Evolutionary conservation across 1,140 invertebrate species (phyloP), one percentile per base, ranked within the genome.

Genomic region (Ganaspis sp.): DNA sequence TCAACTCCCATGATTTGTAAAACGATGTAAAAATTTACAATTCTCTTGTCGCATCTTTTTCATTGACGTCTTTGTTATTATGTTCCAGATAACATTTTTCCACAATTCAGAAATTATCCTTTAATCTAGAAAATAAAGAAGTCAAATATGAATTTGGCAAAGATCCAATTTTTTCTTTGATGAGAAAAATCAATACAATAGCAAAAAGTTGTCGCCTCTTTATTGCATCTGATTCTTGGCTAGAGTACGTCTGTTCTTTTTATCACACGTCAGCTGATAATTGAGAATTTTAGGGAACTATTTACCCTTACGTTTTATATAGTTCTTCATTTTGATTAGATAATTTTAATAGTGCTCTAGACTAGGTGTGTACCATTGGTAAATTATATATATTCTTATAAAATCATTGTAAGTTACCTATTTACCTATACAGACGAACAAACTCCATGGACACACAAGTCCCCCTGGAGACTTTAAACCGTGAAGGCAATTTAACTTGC

Each of bases 11-110:
- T 34, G 72, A 54, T 29, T 12, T 69, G 17, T 64, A 69, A 53
- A 17, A 21, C 26, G 73, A 5, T 64, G 58, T 29, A 64, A 29
- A n/a, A 26, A 74, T 69, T 69, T 69, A n/a, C 19, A 42, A 69
- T 64, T 23, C 15, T 40, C 19, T 69, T 45, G 26, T 58, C 29
- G 6, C 29, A 34, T 73, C 23, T 54, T 72, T 42, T 9, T 72
- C 42, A 26, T 26, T 12, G 17, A 23, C 0, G 5, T 38, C n/a
- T 17, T 26, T 49, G 42, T 23, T 71, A 17, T n/a, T 45, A 29
- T 23, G 23, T 72, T 49, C 23, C 29, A 15, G 6, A 26, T 4
- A 23, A 40, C 37, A 72, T 45, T 42, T 42, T 45, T 23, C 23
- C 4, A 58, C 8, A 6, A 58, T 12, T 6, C 21, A 26, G 29